phyloP scores from a whole-genome alignment of 2,113 vertebrate species.

The Bubalus kerabau region DNA sequence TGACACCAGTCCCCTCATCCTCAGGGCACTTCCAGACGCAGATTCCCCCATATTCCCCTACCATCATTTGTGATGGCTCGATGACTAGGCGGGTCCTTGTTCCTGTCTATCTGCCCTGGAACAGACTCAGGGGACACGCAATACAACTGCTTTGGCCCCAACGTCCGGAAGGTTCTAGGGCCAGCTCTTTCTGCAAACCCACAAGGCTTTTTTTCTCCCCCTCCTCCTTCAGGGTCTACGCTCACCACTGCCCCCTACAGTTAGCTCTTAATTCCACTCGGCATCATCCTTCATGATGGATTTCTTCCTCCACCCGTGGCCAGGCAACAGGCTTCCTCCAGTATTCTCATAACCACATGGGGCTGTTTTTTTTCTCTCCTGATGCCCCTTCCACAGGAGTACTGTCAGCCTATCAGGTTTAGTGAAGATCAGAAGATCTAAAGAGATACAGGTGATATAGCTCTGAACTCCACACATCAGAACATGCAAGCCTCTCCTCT shows the following conservation, averaged over 20 bases:
- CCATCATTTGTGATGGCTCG: not conserved
- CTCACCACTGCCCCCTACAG: not conserved
- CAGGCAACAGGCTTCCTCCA: not conserved
- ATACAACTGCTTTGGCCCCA: not conserved
- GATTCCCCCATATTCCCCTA: fast-evolving
- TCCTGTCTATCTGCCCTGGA: not conserved
- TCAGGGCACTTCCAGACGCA: not conserved
- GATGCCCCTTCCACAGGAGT: not conserved
- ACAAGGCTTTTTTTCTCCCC: not conserved
- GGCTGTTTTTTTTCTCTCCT: not conserved
- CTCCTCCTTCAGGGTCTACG: not conserved
- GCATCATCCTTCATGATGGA: not conserved
- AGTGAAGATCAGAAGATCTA: not conserved
- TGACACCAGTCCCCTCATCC: not conserved
- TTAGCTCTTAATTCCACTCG: not conserved
- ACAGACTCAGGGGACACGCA: not conserved
- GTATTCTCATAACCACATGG: fast-evolving
- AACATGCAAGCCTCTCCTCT: not conserved
- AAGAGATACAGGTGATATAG: not conserved
- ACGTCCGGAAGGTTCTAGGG: not conserved
- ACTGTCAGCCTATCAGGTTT: not conserved
- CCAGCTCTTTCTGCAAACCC: not conserved
- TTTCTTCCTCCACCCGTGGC: not conserved
- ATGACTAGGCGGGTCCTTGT: not conserved
- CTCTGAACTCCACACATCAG: not conserved